phyloP scores from a whole-genome alignment of 2,113 vertebrate genomes.

The Proteles cristata region DNA sequence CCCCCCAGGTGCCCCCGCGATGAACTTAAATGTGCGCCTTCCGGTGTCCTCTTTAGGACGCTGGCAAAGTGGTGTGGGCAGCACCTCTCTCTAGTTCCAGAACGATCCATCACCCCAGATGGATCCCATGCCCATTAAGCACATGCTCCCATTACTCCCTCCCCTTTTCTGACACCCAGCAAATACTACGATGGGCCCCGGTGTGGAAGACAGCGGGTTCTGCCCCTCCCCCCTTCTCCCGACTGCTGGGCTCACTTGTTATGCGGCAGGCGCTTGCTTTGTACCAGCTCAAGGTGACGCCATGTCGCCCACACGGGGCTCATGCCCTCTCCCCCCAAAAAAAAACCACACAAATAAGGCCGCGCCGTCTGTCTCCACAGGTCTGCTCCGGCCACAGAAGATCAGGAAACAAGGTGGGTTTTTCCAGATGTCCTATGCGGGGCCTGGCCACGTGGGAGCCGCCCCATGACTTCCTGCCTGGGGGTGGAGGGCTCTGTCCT shows the following conservation, averaged over 20 bases:
- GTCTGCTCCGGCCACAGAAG: slow-evolving; percentile 74
- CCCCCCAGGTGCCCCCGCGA: too few relatives aligned
- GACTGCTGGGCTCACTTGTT: too few relatives aligned
- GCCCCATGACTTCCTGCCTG: rapidly evolving
- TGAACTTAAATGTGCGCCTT: not conserved
- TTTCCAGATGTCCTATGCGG: not conserved
- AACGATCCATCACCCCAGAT: not conserved
- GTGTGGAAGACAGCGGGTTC: rapidly evolving
- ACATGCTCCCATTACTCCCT: too few relatives aligned
- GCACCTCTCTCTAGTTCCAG: not conserved
- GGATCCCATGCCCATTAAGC: not conserved
- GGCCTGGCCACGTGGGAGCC: not conserved
- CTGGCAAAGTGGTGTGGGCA: not conserved
- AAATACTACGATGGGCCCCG: not conserved
- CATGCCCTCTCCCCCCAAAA: too few relatives aligned
- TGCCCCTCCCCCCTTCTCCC: not conserved
- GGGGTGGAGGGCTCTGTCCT: rapidly evolving
- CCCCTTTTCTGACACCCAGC: not conserved
- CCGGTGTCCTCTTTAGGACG: not conserved
- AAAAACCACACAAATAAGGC: too few relatives aligned
- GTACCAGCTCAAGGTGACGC: too few relatives aligned
- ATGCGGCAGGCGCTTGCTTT: too few relatives aligned
- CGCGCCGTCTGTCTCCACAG: slow-evolving; percentile 64
- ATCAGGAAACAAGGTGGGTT: slow-evolving; percentile 86
- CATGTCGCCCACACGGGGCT: too few relatives aligned